Conservation (phyloP, 1,140 invertebrate species). For the Leptoteleia sp. region DNA sequence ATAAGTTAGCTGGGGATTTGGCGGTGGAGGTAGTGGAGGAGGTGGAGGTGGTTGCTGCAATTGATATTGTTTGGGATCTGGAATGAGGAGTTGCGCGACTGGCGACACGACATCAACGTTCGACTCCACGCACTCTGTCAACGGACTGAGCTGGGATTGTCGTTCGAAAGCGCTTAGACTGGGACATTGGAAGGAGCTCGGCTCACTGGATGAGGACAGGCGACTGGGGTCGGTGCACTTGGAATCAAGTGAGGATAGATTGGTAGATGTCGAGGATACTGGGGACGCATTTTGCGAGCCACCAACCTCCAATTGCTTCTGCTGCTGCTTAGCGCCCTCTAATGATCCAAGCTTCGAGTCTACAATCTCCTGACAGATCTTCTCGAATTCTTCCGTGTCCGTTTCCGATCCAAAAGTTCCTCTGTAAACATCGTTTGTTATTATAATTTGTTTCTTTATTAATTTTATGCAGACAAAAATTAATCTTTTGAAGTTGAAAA, state of each 20-base stretch:
- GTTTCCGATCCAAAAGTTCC: conserved; percentile 90
- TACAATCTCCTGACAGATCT: conserved; percentile 84
- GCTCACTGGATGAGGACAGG: conserved; percentile 74
- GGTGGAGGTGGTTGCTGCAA: conserved; percentile 10
- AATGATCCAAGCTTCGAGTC: conserved; percentile 78
- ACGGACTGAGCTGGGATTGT: conserved; percentile 73
- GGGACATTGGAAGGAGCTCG: conserved; percentile 74
- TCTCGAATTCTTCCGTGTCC: conserved; percentile 91
- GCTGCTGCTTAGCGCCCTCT: conserved; percentile 70
- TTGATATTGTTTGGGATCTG: conserved; percentile 13
- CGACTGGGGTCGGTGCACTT: conserved; percentile 73
- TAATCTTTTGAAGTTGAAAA: too few relatives aligned
- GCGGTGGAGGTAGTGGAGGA: background rate
- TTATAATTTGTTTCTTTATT: too few relatives aligned
- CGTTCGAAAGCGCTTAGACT: conserved; percentile 71
- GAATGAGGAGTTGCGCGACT: conserved; percentile 27
- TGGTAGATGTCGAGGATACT: conserved; percentile 76
- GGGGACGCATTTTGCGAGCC: conserved; percentile 76
- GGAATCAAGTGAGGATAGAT: conserved; percentile 74
- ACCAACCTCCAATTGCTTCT: conserved; percentile 81
- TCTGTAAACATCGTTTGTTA: too few relatives aligned
- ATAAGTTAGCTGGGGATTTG: conserved; percentile 66
- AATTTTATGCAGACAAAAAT: too few relatives aligned
- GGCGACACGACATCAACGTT: conserved; percentile 38
- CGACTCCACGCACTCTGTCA: conserved; percentile 75